Evolutionary conservation across 92 coral and sea anemone species (phyloP).

Genomic region (Porites rus): DNA sequence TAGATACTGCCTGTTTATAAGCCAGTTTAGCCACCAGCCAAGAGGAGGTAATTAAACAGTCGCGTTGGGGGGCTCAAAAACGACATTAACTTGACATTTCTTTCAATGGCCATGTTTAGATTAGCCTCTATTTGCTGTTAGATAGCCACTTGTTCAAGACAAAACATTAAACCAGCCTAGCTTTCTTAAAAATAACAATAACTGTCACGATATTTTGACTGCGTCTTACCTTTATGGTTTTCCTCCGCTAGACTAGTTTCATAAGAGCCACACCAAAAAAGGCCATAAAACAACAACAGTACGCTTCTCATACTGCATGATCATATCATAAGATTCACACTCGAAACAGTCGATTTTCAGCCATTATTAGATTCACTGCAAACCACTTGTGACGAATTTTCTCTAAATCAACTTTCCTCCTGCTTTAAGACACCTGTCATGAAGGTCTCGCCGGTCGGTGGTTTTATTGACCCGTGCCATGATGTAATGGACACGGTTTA

Average conservation of each 20-base stretch:
- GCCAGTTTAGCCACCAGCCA: background rate
- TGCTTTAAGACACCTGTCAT: constrained; percentile 27
- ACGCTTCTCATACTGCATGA: constrained; percentile 42
- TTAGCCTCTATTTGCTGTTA: background rate
- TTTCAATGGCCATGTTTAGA: background rate
- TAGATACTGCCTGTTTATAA: no score
- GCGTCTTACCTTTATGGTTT: constrained; percentile 37
- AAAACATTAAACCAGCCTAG: background rate
- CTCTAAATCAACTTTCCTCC: background rate
- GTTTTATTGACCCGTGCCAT: constrained; percentile 15
- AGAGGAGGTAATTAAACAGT: background rate
- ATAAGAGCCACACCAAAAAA: background rate
- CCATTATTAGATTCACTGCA: background rate
- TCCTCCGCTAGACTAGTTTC: constrained; percentile 1
- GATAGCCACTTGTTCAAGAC: background rate
- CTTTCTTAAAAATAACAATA: background rate
- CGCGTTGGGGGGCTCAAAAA: background rate
- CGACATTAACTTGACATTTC: background rate
- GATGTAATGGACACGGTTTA: constrained; percentile 10
- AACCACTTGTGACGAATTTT: no score
- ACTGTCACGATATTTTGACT: background rate
- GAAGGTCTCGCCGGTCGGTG: background rate
- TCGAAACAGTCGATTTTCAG: background rate
- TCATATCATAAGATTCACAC: constrained; percentile 7
- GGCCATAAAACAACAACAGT: background rate